phyloP scores from a whole-genome alignment of 2,888 invertebrate species.

The Helobdella robusta region DNA sequence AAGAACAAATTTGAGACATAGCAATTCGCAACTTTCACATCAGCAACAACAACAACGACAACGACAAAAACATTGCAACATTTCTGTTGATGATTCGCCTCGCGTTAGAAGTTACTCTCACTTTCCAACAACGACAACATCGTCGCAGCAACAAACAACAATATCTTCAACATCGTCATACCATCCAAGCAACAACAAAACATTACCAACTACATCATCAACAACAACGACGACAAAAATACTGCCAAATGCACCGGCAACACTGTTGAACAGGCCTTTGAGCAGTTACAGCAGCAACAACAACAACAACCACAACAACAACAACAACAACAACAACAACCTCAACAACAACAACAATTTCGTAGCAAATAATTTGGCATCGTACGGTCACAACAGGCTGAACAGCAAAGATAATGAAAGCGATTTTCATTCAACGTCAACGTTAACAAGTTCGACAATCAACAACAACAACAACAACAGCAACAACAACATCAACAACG shows the following conservation, averaged over 20 bases:
- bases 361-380: too few species aligned
- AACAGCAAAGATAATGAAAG: too few species aligned
- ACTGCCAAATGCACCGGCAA: too few species aligned
- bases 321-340: not conserved
- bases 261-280: slow-evolving; percentile 5
- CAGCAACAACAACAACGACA: not conserved
- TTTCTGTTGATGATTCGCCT: not conserved
- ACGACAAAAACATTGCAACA: slow-evolving; percentile 7
- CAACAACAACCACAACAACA: not conserved
- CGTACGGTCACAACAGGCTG: too few species aligned
- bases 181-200: not conserved
- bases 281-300: slow-evolving; percentile 6
- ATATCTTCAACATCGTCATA: not conserved
- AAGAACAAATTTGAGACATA: not conserved
- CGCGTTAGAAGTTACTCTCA: not conserved
- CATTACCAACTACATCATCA: slow-evolving; percentile 3
- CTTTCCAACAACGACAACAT: too few species aligned
- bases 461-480: too few species aligned
- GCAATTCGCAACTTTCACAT: not conserved
- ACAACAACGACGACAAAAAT: slow-evolving; percentile 16
- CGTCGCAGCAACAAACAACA: not conserved
- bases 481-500: too few species aligned
- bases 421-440: too few species aligned
- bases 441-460: too few species aligned
- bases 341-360: slow-evolving; percentile 3